phyloP scores from a whole-genome alignment of 2,113 vertebrate genomes.

The Epinephelus fuscoguttatus region DNA sequence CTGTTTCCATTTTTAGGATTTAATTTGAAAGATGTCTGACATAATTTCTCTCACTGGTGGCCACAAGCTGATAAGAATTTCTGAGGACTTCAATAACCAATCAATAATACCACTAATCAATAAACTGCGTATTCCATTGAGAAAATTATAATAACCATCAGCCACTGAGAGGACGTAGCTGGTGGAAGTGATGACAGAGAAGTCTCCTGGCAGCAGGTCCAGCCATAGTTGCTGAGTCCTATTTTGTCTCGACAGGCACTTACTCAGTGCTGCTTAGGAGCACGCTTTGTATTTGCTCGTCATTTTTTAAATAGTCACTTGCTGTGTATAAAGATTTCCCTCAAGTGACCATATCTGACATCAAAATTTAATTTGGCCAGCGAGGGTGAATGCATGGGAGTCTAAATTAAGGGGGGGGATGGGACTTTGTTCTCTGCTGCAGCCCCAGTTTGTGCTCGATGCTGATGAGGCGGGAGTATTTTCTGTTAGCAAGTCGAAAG shows the following conservation, averaged over 20 bases:
- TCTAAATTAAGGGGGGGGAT: conserved; percentile 38
- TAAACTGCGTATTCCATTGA: conserved; percentile 19
- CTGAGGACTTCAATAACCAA: conserved; percentile 9
- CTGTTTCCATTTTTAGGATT: background rate
- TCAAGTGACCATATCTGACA: conserved; percentile 51
- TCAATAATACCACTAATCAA: conserved; percentile 37
- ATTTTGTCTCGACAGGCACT: conserved; percentile 54
- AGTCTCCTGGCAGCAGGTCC: conserved; percentile 32
- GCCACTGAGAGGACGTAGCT: conserved; percentile 8
- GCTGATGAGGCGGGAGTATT: conserved; percentile 51
- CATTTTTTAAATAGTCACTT: conserved; percentile 43
- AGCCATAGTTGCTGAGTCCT: conserved; percentile 32
- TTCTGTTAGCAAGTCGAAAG: conserved; percentile 25
- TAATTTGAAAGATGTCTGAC: background rate
- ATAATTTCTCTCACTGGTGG: background rate
- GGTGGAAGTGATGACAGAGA: conserved; percentile 22
- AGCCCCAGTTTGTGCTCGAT: conserved; percentile 48
- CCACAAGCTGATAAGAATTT: conserved; percentile 4
- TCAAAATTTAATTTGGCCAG: conserved; percentile 51
- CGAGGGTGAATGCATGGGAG: conserved; percentile 42
- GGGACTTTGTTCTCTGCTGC: conserved; percentile 49
- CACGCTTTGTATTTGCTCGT: conserved; percentile 48
- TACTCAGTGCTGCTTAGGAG: conserved; percentile 44
- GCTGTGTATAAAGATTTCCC: conserved; percentile 51
- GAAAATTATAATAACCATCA: conserved; percentile 34